These are phyloP conservation scores for Hybos culiciformis DNA, from an alignment of 2,888 invertebrate species.

Conservation along the genomic window DNA sequence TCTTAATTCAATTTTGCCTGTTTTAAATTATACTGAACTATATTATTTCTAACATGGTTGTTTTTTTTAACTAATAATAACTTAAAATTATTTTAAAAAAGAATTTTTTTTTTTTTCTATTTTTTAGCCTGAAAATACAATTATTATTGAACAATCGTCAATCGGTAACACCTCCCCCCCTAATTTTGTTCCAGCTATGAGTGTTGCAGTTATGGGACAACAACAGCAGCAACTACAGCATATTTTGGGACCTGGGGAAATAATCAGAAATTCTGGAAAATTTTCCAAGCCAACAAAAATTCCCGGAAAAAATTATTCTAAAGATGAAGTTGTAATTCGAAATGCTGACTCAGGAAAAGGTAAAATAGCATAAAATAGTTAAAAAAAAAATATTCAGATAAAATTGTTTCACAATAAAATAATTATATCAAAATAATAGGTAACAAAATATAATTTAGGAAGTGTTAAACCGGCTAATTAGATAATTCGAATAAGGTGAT, in stretches of 20 bases:
- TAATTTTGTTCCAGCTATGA: constrained; percentile 23
- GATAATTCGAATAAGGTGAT: no score
- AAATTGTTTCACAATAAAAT: neutral
- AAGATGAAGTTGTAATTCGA: constrained; percentile 88
- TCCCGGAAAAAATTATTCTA: constrained; percentile 84
- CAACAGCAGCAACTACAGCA: constrained; percentile 31
- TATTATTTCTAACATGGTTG: no score
- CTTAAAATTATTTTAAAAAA: neutral
- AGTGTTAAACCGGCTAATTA: no score
- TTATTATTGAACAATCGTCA: constrained; percentile 22
- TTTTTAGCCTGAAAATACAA: constrained; percentile 18
- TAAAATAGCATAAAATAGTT: no score
- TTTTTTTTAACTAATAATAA: no score
- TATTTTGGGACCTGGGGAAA: constrained; percentile 68
- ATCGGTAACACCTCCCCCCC: constrained; percentile 37
- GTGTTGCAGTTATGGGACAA: constrained; percentile 28
- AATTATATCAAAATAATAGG: neutral
- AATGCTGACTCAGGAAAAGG: constrained; percentile 96
- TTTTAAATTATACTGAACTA: no score
- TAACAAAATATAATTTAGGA: neutral
- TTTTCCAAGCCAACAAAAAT: constrained; percentile 79
- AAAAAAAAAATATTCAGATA: neutral
- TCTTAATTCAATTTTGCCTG: neutral
- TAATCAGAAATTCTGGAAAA: constrained; percentile 77
- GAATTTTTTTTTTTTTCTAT: constrained; percentile 8